phyloP scores from a whole-genome alignment of 2,797 vertebrate species.

The Pteropus rufus region DNA sequence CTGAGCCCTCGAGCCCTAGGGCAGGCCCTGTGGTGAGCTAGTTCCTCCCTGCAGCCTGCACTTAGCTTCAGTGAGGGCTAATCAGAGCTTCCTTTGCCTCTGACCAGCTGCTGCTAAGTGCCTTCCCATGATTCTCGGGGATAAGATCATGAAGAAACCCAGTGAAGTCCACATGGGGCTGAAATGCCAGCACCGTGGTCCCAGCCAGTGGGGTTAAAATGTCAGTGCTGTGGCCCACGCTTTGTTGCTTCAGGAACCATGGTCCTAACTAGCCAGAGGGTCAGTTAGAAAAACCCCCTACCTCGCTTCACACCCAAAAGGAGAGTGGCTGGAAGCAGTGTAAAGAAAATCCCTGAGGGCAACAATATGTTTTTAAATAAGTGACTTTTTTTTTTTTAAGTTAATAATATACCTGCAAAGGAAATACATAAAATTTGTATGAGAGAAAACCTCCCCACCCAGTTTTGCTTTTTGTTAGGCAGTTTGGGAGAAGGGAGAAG shows the following conservation, averaged over 20 bases:
- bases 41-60: not conserved
- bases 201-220: not conserved
- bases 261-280: not conserved
- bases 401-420: not conserved
- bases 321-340: not conserved
- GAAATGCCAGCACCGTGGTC: not conserved
- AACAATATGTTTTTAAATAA: not conserved
- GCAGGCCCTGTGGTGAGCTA: constrained; percentile 66
- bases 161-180: not conserved
- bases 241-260: not conserved
- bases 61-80: constrained; percentile 27
- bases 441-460: not conserved
- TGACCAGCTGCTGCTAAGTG: not conserved
- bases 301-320: not conserved
- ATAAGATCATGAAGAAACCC: not conserved
- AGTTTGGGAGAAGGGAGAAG: not conserved
- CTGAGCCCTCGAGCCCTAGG: not conserved
- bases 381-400: not conserved
- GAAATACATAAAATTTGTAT: not conserved
- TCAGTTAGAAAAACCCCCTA: not conserved
- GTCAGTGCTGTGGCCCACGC: not conserved
- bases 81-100: not conserved
- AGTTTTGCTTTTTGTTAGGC: not conserved
- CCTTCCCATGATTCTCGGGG: accelerated
- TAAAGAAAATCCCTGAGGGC: not conserved